Conservation (phyloP, 1,140 invertebrate species). For the Drosophila burlai region DNA sequence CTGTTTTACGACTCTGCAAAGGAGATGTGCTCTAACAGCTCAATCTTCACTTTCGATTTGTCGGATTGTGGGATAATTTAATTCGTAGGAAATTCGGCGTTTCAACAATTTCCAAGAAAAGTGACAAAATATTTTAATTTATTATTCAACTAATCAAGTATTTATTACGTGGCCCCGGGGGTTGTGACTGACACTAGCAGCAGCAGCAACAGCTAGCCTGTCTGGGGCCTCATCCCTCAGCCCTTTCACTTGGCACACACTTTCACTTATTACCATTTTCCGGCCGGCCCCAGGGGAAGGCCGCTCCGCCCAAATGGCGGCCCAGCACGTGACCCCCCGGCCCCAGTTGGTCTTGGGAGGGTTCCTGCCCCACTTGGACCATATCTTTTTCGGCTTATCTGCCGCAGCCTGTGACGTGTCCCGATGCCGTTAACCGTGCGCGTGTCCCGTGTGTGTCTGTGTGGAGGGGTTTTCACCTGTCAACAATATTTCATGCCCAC, state of each 20-base stretch:
- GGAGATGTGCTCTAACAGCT: not conserved
- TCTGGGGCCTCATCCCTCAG: conserved; percentile 4
- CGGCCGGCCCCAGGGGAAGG: conserved; percentile 52
- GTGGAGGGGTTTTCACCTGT: conserved; percentile 70
- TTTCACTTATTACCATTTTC: conserved; percentile 69
- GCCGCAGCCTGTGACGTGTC: conserved; percentile 50
- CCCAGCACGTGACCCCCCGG: conserved; percentile 58
- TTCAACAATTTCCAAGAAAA: conserved; percentile 45
- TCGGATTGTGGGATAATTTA: conserved; percentile 30
- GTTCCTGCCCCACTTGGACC: conserved; percentile 30
- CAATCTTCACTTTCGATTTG: conserved; percentile 6
- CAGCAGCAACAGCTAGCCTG: conserved; percentile 8
- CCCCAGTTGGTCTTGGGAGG: conserved; percentile 4
- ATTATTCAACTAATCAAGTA: conserved; percentile 77
- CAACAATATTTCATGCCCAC: conserved; percentile 81
- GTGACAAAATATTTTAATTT: conserved; percentile 75
- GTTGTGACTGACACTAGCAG: conserved; percentile 54
- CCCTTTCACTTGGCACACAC: conserved; percentile 61
- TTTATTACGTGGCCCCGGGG: conserved; percentile 65
- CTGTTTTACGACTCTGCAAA: conserved; percentile 1
- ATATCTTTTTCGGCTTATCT: conserved; percentile 53
- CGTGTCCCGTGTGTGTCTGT: conserved; percentile 50
- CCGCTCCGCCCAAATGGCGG: conserved; percentile 59
- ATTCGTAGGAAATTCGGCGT: conserved; percentile 33
- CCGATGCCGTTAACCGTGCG: conserved; percentile 61